These are phyloP conservation scores for Siphlonurus alternatus DNA, from an alignment of 2,888 invertebrate genomes.

Conservation along the genomic window DNA sequence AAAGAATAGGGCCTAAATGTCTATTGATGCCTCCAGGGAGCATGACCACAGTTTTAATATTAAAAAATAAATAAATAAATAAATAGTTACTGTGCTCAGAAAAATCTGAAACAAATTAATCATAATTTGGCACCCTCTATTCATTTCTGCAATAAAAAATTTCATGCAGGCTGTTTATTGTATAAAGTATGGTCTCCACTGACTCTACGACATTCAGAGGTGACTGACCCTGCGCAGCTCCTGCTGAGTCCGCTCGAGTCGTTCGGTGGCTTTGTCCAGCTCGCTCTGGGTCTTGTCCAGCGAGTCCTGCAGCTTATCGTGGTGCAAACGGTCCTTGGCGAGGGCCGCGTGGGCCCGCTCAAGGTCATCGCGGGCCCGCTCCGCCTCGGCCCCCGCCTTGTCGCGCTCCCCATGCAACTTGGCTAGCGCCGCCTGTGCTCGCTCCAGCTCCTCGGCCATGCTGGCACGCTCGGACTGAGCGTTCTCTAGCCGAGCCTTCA, in stretches of 20 bases:
- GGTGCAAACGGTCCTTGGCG: slow-evolving; percentile 79
- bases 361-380: slow-evolving; percentile 73
- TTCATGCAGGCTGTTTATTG: too few relatives aligned
- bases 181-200: too few relatives aligned
- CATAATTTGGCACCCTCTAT: too few relatives aligned
- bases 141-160: too few relatives aligned
- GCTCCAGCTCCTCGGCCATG: slow-evolving; percentile 80
- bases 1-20: too few relatives aligned
- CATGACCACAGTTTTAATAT: too few relatives aligned
- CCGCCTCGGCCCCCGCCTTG: slow-evolving; percentile 65
- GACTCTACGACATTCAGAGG: too few relatives aligned
- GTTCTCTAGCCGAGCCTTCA: slow-evolving; percentile 72
- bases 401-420: slow-evolving; percentile 79
- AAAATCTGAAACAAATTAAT: too few relatives aligned
- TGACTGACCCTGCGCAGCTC: slow-evolving; percentile 71
- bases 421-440: slow-evolving; percentile 65
- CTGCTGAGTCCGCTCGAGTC: slow-evolving; percentile 61
- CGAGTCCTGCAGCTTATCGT: slow-evolving; percentile 77
- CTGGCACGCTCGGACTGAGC: slow-evolving; percentile 90
- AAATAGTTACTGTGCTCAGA: too few relatives aligned
- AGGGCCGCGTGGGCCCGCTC: slow-evolving; percentile 78
- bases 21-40: too few relatives aligned
- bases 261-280: slow-evolving; percentile 77
- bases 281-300: slow-evolving; percentile 82
- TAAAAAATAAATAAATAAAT: too few relatives aligned